phyloP scores from a whole-genome alignment of 2,797 vertebrate species.

The Diceros bicornis region DNA sequence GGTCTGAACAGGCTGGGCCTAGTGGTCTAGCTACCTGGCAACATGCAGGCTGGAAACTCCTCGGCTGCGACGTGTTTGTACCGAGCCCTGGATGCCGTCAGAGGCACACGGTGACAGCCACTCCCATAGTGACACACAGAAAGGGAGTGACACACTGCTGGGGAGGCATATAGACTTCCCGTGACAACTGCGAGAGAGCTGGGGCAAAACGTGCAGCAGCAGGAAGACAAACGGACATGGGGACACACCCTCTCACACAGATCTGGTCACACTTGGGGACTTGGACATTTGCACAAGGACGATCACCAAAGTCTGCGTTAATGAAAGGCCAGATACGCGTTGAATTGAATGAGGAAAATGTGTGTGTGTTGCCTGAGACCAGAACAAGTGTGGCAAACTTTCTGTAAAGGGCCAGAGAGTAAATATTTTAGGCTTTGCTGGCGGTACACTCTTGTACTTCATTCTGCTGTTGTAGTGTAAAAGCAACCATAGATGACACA shows the following conservation, averaged over 20 bases:
- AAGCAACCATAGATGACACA: neutral
- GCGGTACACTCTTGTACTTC: neutral
- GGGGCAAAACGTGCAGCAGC: neutral
- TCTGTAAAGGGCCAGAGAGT: neutral
- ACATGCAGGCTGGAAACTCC: slow-evolving; percentile 39
- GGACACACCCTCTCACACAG: neutral
- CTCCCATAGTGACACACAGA: slow-evolving; percentile 77
- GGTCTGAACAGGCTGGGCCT: neutral
- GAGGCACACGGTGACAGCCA: slow-evolving; percentile 71
- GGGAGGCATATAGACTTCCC: slow-evolving; percentile 15
- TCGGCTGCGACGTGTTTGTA: slow-evolving; percentile 56
- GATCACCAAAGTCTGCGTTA: neutral
- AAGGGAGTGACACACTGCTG: slow-evolving; percentile 71
- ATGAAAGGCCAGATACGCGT: neutral
- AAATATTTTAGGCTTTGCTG: neutral
- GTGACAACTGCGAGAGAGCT: slow-evolving; percentile 45
- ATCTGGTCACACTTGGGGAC: neutral
- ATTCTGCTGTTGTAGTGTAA: neutral
- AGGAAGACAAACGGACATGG: neutral
- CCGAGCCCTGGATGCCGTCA: slow-evolving; percentile 70
- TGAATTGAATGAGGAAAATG: neutral
- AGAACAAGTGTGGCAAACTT: neutral
- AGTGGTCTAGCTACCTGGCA: slow-evolving; percentile 60
- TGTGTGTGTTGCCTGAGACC: neutral
- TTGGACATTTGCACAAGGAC: neutral